phyloP scores from a whole-genome alignment of 2,797 vertebrate species.

The Clamator glandarius region DNA sequence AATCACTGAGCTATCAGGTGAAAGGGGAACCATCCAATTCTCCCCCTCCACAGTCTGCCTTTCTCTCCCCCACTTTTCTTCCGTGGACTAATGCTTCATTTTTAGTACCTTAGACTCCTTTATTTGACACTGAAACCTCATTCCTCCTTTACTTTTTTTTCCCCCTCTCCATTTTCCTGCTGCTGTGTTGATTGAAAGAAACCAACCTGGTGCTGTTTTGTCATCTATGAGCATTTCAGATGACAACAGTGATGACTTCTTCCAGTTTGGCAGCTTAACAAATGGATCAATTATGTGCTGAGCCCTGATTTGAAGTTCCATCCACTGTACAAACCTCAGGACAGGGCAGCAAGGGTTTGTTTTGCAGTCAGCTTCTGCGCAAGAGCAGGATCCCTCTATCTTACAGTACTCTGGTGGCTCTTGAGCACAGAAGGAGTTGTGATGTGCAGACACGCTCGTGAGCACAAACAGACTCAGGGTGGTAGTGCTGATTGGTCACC shows the following conservation, averaged over 20 bases:
- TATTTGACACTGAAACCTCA: background rate
- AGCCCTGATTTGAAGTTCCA: conserved; percentile 10
- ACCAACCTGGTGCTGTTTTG: background rate
- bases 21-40: too few relatives aligned
- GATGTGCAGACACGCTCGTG: background rate
- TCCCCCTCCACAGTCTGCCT: background rate
- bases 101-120: background rate
- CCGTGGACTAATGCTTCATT: background rate
- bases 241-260: background rate
- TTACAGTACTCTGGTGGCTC: background rate
- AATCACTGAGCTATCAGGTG: fast-evolving
- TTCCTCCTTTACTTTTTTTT: background rate
- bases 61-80: background rate
- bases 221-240: background rate
- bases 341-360: background rate
- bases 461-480: conserved; percentile 5
- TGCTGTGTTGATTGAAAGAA: background rate
- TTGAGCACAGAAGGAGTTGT: background rate
- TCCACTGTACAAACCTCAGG: background rate
- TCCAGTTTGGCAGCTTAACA: background rate
- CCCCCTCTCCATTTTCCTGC: background rate
- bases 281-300: background rate
- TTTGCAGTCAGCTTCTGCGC: background rate
- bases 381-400: background rate
- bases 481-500: background rate